Base-by-base conservation (phyloP, 2,113 vertebrate species). In the Onychostruthus taczanowskii region DNA sequence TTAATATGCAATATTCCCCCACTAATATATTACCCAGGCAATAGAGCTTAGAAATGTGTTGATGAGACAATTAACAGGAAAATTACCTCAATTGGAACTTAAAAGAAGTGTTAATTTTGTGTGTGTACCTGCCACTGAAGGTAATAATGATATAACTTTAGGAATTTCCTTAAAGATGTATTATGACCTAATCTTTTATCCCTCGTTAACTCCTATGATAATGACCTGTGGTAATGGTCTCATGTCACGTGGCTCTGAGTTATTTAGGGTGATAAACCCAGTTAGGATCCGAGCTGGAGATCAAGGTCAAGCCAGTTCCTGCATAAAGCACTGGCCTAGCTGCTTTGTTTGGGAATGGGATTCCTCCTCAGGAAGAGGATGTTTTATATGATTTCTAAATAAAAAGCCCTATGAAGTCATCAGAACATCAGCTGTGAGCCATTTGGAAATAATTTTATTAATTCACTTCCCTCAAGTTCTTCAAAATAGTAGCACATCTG, bases 401-500 rank as follows among this genome's bases (percentile, higher is more conserved):
- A 76, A 84, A 87, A 95, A 79, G 52, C 53, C 30, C 43, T 35
- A 8, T 59, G 85, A 80, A 90, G 72, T 56, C 68, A 84, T 90
- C 56, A 74, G 75, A 80, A 41, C 39, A 77, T 95, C 93, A 96
- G 84, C 94, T 96, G 87, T 70, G 85, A 83, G 55, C 68, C 79
- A 93, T 61, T 93, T 86, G 59, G 85, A 94, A 95, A 93, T 88
- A 63, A 91, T 81, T 86, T 83, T 56, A 96, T 95, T 94, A 94
- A 93, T 83, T 96, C 59, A 53, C 94, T 94, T 94, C 93, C 88
- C 75, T 90, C 85, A 74, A 90, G 72, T 94, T 75, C 72, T 94
- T 96, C 56, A 78, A 92, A 95, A 95, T 93, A 94, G 93, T 72
- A 86, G 79, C 94, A 92, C 94, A 96, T 96, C 93, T 94, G 93